Base-by-base conservation (phyloP, 2,888 invertebrate genomes). In the Leptopilina syphax region DNA sequence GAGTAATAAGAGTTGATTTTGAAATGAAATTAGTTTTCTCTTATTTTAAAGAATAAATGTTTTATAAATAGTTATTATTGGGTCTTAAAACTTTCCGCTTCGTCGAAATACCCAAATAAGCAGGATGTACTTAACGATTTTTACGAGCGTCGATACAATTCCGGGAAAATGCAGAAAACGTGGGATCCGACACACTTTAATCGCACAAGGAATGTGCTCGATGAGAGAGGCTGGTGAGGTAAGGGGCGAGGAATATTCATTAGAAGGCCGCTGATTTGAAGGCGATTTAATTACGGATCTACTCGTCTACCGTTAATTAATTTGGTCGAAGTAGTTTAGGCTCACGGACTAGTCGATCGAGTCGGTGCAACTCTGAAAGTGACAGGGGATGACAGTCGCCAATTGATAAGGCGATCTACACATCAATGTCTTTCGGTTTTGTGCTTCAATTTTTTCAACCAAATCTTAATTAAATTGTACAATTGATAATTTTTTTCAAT, bases 261-360 rank as follows among this genome's bases (percentile, higher is more conserved):
- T 87, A 88, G 86, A 84, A 86, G 86, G 84, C 82, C 83, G 85
- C 86, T 85, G 88, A 88, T 90, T 89, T 85, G 84, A 86, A 85
- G 87, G 86, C 87, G 86, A 89, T 89, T 89, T 88, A 90, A 90
- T 90, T 87, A 88, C 87, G 81, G 82, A 82, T 83, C 84, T 81
- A 83, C 85, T 83, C 84, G 85, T 86, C 86, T 84, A 85, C 84
- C 86, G 87, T 89, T 89, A 89, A 90, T 90, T 90, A 89, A 90
- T 90, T 90, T 88, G 86, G 83, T 82, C 86, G 88, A 88, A 34
- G 34, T 89, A 87, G 87, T 87, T 88, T 84, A 83, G 86, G 83
- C 80, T 83, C 81, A 70, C 60, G 65, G 80, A 60, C 79, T 41
- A 76, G 65, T 65, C 73, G 73, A 65, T 76, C 79, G 60, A 76